phyloP scores from a whole-genome alignment of 2,888 invertebrate species.

The Lasius fuliginosus region DNA sequence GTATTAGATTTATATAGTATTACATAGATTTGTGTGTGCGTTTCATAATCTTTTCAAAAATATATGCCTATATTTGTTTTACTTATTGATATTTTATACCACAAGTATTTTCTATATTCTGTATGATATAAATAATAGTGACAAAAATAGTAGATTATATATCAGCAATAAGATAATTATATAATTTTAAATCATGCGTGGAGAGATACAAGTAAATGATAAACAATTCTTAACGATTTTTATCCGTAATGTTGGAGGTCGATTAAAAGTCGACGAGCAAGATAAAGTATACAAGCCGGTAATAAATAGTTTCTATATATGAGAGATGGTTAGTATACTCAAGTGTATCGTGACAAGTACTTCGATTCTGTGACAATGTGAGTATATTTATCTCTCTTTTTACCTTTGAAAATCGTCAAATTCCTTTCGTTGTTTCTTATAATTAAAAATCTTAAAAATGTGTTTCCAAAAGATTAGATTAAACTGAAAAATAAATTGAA shows the following conservation, averaged over 20 bases:
- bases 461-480: not conserved
- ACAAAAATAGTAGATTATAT: not conserved
- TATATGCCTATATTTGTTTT: not conserved
- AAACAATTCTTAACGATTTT: not conserved
- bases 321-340: not conserved
- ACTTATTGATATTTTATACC: not conserved
- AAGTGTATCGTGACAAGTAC: not conserved
- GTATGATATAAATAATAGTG: not conserved
- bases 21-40: not conserved
- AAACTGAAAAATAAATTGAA: too few relatives aligned
- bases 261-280: not conserved
- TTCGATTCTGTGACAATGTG: not conserved
- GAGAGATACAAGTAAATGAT: constrained; percentile 2
- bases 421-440: not conserved
- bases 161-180: not conserved
- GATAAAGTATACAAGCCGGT: not conserved
- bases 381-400: not conserved
- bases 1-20: not conserved
- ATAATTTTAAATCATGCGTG: not conserved
- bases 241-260: constrained; percentile 5
- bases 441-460: not conserved
- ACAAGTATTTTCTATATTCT: not conserved
- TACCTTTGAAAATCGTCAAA: not conserved
- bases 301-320: not conserved
- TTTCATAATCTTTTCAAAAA: not conserved